Conservation (phyloP, 2,888 invertebrate genomes). For the Cyrtodaria siliqua region DNA sequence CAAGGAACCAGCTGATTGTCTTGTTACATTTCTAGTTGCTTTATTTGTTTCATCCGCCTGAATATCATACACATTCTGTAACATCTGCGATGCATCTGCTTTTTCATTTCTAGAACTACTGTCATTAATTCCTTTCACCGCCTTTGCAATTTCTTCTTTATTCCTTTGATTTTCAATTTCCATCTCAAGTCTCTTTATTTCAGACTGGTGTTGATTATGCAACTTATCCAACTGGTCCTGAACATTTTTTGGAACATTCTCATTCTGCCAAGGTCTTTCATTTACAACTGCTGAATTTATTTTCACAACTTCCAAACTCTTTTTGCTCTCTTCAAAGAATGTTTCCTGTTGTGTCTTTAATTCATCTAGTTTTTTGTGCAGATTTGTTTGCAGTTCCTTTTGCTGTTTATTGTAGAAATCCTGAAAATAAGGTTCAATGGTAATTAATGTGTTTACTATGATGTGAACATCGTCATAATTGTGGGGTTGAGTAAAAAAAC, state of each 20-base stretch:
- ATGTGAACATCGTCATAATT: too few relatives aligned
- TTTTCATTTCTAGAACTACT: not conserved
- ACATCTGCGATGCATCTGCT: not conserved
- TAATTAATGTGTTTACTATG: too few relatives aligned
- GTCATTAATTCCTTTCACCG: slow-evolving; percentile 2
- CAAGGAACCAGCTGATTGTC: slow-evolving; percentile 13
- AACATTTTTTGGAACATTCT: slow-evolving; percentile 49
- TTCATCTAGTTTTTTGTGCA: slow-evolving; percentile 31
- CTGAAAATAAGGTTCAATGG: too few relatives aligned
- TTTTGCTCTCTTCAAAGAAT: slow-evolving; percentile 21
- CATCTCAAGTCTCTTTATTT: slow-evolving; percentile 66
- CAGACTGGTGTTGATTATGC: slow-evolving; percentile 66
- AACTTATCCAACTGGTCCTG: slow-evolving; percentile 70
- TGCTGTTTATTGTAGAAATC: not conserved
- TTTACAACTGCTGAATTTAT: slow-evolving; percentile 1
- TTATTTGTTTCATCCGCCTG: not conserved
- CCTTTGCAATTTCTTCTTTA: slow-evolving; percentile 8
- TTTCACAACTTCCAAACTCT: slow-evolving; percentile 20
- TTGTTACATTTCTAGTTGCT: not conserved
- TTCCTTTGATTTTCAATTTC: slow-evolving; percentile 57
- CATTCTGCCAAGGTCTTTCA: slow-evolving; percentile 45
- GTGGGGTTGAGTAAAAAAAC: too few relatives aligned
- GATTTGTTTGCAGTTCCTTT: slow-evolving; percentile 13
- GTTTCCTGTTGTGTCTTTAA: slow-evolving; percentile 30
- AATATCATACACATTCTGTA: slow-evolving; percentile 16